Evolutionary conservation across 2,797 vertebrate species (phyloP).

Genomic region (Lithobates sylvaticus): DNA sequence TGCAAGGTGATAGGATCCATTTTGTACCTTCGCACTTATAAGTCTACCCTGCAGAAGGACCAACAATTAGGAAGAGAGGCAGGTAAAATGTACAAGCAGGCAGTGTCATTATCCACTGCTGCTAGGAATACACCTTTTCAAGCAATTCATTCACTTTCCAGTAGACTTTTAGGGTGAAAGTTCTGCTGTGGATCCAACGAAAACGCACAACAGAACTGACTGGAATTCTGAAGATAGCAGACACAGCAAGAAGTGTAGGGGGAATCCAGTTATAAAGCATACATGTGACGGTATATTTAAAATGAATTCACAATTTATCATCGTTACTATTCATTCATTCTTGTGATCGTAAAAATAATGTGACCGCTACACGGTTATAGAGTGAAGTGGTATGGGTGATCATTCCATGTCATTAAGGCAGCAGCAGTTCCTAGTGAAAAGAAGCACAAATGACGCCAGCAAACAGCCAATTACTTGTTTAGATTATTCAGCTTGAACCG

Average conservation of each 20-base stretch:
- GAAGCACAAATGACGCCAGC: constrained; percentile 16
- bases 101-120: not conserved
- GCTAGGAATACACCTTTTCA: not conserved
- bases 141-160: not conserved
- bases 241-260: not conserved
- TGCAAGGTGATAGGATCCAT: not conserved
- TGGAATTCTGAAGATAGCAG: not conserved
- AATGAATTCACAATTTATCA: constrained; percentile 26
- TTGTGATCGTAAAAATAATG: constrained; percentile 9
- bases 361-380: constrained; percentile 6
- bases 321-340: not conserved
- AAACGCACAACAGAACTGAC: not conserved
- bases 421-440: constrained; percentile 38
- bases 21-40: not conserved
- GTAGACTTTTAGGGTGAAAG: not conserved
- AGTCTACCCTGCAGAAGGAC: not conserved
- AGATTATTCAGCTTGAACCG: not conserved
- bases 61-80: not conserved
- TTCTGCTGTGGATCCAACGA: not conserved
- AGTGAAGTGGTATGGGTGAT: not conserved
- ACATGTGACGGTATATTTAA: not conserved
- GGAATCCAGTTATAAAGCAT: not conserved
- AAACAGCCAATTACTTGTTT: not conserved
- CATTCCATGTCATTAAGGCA: constrained; percentile 56
- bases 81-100: not conserved